Conservation (phyloP, 2,797 vertebrate species). For the Apodemus agrarius region DNA sequence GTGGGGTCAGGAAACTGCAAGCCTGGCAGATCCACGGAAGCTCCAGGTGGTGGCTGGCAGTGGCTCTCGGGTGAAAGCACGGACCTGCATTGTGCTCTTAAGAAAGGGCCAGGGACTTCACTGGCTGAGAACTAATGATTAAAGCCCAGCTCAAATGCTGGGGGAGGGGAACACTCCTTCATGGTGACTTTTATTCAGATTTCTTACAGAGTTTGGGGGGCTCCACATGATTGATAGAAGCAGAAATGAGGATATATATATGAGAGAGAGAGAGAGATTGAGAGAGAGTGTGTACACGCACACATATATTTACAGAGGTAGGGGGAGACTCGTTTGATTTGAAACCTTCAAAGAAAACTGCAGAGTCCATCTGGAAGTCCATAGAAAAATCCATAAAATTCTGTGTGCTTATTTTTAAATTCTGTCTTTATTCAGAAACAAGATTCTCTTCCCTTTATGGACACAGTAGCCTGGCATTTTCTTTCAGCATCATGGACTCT, state of each 20-base stretch:
- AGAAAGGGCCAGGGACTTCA: too few species aligned
- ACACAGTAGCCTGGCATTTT: neutral
- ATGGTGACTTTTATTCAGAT: slow-evolving; percentile 23
- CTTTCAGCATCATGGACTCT: neutral
- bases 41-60: too few species aligned
- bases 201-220: neutral
- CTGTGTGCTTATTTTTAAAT: neutral
- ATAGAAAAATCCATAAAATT: neutral
- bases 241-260: neutral
- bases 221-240: neutral
- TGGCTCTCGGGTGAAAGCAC: too few species aligned
- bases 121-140: too few species aligned
- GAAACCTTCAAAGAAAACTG: neutral
- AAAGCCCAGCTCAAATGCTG: too few species aligned
- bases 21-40: too few species aligned
- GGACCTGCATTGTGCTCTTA: too few species aligned
- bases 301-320: neutral
- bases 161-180: too few species aligned
- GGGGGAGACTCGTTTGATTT: neutral
- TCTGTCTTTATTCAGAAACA: neutral
- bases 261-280: too few species aligned
- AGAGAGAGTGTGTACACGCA: too few species aligned
- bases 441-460: neutral
- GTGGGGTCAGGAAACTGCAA: too few species aligned
- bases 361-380: slow-evolving; percentile 13